Percentiles rank a stretch among this genome's conserved stretches.
These are phyloP conservation scores for Delichon dasypus DNA, from an alignment of 2,797 vertebrate genomes.

Conservation along the genomic window DNA sequence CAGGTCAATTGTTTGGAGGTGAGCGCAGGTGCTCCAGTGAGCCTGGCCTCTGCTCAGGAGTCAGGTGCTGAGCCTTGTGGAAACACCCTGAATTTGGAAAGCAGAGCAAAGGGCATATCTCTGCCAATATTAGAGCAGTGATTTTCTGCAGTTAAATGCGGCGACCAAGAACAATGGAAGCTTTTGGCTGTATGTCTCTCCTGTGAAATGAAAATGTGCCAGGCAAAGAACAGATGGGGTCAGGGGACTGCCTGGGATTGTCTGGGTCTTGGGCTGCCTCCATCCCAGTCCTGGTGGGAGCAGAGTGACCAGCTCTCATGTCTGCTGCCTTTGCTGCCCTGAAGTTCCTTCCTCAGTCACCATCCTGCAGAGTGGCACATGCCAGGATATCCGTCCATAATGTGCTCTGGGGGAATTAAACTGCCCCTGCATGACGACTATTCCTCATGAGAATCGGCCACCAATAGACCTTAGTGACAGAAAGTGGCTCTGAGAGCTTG, in stretches of 20 bases:
- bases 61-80: background rate
- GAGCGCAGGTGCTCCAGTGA: background rate
- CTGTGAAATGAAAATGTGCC: background rate
- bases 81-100: background rate
- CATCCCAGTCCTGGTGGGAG: background rate
- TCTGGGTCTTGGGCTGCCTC: background rate
- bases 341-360: background rate
- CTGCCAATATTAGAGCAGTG: background rate
- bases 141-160: background rate
- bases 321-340: background rate
- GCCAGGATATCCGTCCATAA: fast-evolving
- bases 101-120: background rate
- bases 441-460: background rate
- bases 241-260: background rate
- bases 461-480: background rate
- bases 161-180: background rate
- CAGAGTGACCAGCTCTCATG: background rate
- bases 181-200: background rate
- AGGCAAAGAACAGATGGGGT: background rate
- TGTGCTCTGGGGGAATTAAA: background rate
- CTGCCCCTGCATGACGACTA: background rate
- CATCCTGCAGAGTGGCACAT: background rate
- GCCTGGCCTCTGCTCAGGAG: background rate
- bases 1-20: background rate
- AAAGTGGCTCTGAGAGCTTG: background rate